Base-by-base conservation (phyloP, 2,797 vertebrate genomes). In the Astyanax mexicanus region DNA sequence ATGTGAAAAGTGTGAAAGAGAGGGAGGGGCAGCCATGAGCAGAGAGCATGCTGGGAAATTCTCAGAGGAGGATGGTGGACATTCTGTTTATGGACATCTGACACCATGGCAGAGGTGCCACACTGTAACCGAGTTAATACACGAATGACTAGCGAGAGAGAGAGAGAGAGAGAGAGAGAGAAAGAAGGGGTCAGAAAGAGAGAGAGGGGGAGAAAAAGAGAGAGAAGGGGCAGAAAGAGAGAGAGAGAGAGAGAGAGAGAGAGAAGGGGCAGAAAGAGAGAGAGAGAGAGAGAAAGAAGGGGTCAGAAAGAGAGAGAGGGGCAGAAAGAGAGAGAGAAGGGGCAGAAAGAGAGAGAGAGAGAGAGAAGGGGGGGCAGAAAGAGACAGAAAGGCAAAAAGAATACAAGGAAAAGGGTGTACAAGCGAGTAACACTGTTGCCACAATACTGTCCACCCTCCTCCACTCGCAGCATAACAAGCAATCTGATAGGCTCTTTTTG, bases 21-120 rank as follows among this genome's bases (percentile, higher is more conserved):
- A 55, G 83, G 79, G 74, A 73, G 45, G 60, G 62, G 75, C 75
- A 70, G 58, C 42, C 12, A 47, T 35, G 0, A 12, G 44, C 57
- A 45, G 54, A 64, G 65, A 80, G 75, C 85, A 83, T 77, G 79
- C 80, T 75, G 72, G 76, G 47, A 83, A 81, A 79, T 74, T 74
- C 80, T 89, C 80, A 83, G 80, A 88, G 84, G 80, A 88, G 84
- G 57, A 79, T 80, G 81, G 80, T 32, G 69, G 80, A 52, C 42
- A 54, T 58, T 72, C 77, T 6, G 52, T 76, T 70, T 70, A 74
- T 84, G 2, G 78, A 78, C 76, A 86, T 85, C 70, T 70, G 83
- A 89, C 75, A 77, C 73, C 81, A 74, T 9, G 15, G 69, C 83
- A 71, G 49, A 71, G 74, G 38, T 35, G 75, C 70, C 70, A 32